phyloP scores from a whole-genome alignment of 2,888 invertebrate genomes.

The Orthosia incerta region DNA sequence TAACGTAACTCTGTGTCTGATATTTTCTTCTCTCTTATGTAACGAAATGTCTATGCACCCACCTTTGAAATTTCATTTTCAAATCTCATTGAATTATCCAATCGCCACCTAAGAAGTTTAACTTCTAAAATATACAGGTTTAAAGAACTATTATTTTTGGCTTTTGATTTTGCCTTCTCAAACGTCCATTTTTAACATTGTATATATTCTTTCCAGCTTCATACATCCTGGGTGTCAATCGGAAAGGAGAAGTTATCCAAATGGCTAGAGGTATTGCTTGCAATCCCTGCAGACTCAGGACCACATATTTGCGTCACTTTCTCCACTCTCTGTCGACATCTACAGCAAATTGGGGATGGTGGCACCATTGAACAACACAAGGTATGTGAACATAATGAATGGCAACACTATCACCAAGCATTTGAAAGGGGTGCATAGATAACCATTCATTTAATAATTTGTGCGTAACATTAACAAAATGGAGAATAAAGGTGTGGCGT shows the following conservation, averaged over 20 bases:
- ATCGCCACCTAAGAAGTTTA: no score
- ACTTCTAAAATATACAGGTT: no score
- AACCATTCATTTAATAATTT: neutral
- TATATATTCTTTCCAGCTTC: conserved; percentile 75
- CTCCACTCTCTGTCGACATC: conserved; percentile 92
- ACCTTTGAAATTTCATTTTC: no score
- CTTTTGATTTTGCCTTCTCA: neutral
- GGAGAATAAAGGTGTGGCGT: neutral
- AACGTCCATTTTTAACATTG: neutral
- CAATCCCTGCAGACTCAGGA: conserved; percentile 87
- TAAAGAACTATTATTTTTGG: neutral
- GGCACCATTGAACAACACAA: conserved; percentile 89
- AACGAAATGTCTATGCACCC: no score
- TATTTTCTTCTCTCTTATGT: no score
- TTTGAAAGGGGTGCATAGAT: neutral
- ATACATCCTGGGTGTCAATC: conserved; percentile 85
- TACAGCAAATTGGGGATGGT: conserved; percentile 84
- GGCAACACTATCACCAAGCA: neutral
- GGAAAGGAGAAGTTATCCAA: conserved; percentile 84
- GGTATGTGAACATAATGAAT: conserved; percentile 80
- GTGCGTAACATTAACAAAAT: neutral
- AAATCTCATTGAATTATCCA: no score
- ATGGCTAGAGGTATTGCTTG: conserved; percentile 88
- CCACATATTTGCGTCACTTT: conserved; percentile 92
- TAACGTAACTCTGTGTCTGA: no score